phyloP scores from a whole-genome alignment of 2,888 invertebrate species.

The Eurytoma californica region DNA sequence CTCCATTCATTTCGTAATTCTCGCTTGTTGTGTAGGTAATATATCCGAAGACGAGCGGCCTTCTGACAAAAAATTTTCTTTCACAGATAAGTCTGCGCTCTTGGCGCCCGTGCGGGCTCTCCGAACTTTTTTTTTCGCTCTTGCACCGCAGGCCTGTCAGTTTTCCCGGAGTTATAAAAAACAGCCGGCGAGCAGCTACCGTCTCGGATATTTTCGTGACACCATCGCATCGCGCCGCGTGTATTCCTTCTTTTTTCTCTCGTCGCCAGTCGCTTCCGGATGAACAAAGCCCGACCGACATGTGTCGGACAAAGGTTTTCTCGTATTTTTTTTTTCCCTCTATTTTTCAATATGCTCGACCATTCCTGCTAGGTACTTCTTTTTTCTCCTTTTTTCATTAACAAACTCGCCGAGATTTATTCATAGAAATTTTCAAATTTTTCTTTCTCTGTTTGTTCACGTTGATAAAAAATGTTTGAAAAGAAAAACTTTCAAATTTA shows the following conservation, averaged over 20 bases:
- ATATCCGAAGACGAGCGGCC: too few relatives aligned
- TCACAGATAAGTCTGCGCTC: background rate
- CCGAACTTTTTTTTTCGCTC: conserved; percentile 1
- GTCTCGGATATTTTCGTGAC: conserved; percentile 19
- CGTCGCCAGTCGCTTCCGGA: background rate
- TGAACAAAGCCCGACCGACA: conserved; percentile 9
- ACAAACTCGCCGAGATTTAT: too few relatives aligned
- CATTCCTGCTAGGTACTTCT: too few relatives aligned
- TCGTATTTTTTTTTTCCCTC: background rate
- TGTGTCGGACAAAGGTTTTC: conserved; percentile 10
- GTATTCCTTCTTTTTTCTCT: conserved; percentile 6
- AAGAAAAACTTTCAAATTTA: too few relatives aligned
- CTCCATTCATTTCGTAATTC: too few relatives aligned
- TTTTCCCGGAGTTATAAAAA: conserved; percentile 26
- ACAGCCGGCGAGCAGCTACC: conserved; percentile 9
- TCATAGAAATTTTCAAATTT: too few relatives aligned
- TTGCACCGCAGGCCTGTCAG: background rate
- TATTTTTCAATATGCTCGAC: background rate
- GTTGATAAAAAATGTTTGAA: too few relatives aligned
- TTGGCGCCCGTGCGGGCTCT: background rate
- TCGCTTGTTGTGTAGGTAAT: too few relatives aligned
- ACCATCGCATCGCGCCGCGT: background rate
- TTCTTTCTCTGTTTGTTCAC: too few relatives aligned
- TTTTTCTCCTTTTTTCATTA: too few relatives aligned
- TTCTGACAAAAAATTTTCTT: background rate